Evolutionary conservation across 2,888 invertebrate species (phyloP), one percentile per base, ranked within the genome.

Genomic region (Thecophora atra): DNA sequence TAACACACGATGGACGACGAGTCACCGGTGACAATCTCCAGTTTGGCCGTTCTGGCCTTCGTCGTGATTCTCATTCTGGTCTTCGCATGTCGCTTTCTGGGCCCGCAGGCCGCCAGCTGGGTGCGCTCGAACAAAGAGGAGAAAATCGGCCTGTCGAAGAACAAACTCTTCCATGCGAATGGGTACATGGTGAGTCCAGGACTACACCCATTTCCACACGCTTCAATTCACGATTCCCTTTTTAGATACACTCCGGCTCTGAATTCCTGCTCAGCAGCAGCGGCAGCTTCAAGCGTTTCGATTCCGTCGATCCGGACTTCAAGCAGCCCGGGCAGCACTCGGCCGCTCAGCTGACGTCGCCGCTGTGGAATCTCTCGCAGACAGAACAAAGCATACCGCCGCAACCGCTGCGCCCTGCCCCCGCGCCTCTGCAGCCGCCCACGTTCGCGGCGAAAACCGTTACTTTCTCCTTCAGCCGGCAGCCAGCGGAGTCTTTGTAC

Each of bases 221-320:
- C n/a, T n/a, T n/a, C n/a, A 26, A 17, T 11, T 19, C 4, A 37
- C 11, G 30, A n/a, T 11, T 3, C 19, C 44, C 17, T 30, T 67
- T 70, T 15, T 82, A 91, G 91, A 89, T 91, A 47, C 89, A 90
- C 78, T 91, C 91, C 1, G 91, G 91, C 74, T 90, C 91, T 3
- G 91, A 91, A 80, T 89, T 91, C 73, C 87, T 89, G 74, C 84
- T 91, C 70, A 90, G 90, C 78, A 88, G 88, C 47, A 89, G 89
- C 65, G 91, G 91, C 63, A 91, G 90, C 78, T 91, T 91, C 82
- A 90, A 90, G 78, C 87, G 91, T 54, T 91, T 91, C 81, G 91
- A 91, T 78, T 89, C 89, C 17, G 89, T 90, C 47, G 91, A 91
- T 79, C 90, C 90, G 80, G 82, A 81, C 72, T 86, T 87, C 73